phyloP scores from a whole-genome alignment of 2,113 vertebrate species.

The Stegastes partitus region DNA sequence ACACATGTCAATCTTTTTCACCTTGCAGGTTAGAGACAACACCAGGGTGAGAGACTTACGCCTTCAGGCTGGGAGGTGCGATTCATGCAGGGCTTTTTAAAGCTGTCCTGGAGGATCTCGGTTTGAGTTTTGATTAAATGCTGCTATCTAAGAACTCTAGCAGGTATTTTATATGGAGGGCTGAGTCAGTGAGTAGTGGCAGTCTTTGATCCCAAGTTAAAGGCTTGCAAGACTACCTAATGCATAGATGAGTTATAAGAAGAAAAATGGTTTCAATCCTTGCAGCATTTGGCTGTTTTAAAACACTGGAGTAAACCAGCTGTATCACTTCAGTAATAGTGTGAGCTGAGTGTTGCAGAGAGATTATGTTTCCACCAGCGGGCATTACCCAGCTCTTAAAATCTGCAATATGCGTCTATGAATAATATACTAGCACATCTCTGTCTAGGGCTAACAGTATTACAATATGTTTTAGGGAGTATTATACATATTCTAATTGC shows the following conservation, averaged over 20 bases:
- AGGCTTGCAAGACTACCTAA: background rate
- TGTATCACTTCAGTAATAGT: constrained; percentile 5
- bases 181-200: background rate
- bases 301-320: background rate
- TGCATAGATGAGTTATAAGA: background rate
- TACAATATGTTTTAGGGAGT: constrained; percentile 45
- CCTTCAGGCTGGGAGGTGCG: background rate
- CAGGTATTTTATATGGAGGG: background rate
- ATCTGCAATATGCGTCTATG: constrained; percentile 42
- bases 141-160: background rate
- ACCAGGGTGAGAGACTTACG: background rate
- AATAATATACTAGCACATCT: constrained; percentile 49
- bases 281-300: background rate
- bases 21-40: constrained; percentile 16
- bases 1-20: constrained; percentile 47
- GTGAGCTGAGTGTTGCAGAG: constrained; percentile 15
- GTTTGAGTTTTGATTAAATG: background rate
- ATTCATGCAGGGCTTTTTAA: background rate
- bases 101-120: background rate
- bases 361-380: constrained; percentile 16
- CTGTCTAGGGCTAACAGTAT: constrained; percentile 14
- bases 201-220: background rate
- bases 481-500: constrained; percentile 52
- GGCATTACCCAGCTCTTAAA: constrained; percentile 22
- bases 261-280: background rate